Base-by-base conservation (phyloP, 2,113 vertebrate species). In the Eretmochelys imbricata region DNA sequence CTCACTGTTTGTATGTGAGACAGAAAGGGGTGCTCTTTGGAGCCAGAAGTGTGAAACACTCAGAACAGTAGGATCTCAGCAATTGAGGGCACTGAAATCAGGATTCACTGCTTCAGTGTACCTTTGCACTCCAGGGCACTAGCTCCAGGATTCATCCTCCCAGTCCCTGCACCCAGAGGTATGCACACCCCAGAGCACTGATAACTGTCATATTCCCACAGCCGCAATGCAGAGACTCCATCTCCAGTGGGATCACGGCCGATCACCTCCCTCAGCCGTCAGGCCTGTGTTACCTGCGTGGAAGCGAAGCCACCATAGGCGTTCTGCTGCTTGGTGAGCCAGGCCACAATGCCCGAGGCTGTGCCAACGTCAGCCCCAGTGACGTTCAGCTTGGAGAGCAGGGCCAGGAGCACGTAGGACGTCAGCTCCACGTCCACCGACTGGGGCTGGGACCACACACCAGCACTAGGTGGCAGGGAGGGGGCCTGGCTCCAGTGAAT, bases 271-370 rank as follows among this genome's bases (percentile, higher is more conserved):
- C 50, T 27, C 0, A 0, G 12, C 38, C 13, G 38, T 46, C 72
- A 42, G 24, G 59, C 53, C 24, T 0, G 0, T 80, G 62, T 94
- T 96, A 99, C 99, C 98, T 99, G 99, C 38, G 99, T 99, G 89
- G 99, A 99, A 24, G 98, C 96, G 98, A 99, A 99, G 5, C 99
- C 99, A 3, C 99, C 99, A 2, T 98, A 98, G 0, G 99, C 96
- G 94, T 99, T 99, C 96, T 98, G 98, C 92, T 99, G 98, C 89
- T 98, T 98, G 35, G 87, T 72, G 35, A 99, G 97, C 99, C 99
- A 99, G 82, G 93, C 96, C 50, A 99, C 98, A 0, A 99, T 98
- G 57, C 93, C 51, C 4, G 98, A 94, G 9, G 98, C 93, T 2
- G 95, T 99, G 38, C 35, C 88, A 38, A 99, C n/a, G 13, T 98